Evolutionary conservation across 2,888 invertebrate species (phyloP), one percentile per base, ranked within the genome.

Genomic region (Imbricaverruca yamaguchii): DNA sequence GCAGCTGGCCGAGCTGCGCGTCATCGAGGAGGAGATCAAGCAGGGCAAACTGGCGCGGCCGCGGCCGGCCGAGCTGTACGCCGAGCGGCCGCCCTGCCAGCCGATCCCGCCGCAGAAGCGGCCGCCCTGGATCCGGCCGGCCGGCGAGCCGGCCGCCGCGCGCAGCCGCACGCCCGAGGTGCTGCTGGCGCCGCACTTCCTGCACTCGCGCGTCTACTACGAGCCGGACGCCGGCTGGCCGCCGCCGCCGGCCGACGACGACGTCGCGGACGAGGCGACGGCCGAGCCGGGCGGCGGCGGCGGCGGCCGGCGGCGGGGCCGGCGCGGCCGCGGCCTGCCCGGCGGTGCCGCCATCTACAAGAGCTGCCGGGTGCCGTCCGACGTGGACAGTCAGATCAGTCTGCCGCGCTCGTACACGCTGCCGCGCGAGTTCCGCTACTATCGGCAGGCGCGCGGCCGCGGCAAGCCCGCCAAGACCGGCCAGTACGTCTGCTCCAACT

Each of bases 11-110:
- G 94, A 95, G 86, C 87, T 95, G 61, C 90, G 93, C 83, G 93
- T 92, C 80, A 93, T 93, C 81, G 94, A 95, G 85, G 94, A 95
- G 85, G 95, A 95, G 87, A 94, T 95, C 81, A 93, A 93, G 85
- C 93, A 93, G 84, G 93, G 93, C 0, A 94, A 94, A 86, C 88
- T 87, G 39, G 86, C 86, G 82, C 83, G 87, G 57, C 87, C 87
- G 11, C 85, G 86, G 74, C 84, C 86, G 21, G 85, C 85, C 79
- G 86, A 87, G 77, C 86, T 86, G 56, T 85, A 85, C 18, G 85
- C 85, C 79, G 85, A 85, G 39, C 86, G 85, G n/a, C 86, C 85
- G 23, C 88, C 89, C 56, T 86, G 89, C 13, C 92, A 93, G 85
- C 92, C 93, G 0, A 92, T 93, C 83, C 93, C 93, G 0, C 86